Evolutionary conservation across 2,113 vertebrate species (phyloP).

Genomic region (Bujurquina vittata): DNA sequence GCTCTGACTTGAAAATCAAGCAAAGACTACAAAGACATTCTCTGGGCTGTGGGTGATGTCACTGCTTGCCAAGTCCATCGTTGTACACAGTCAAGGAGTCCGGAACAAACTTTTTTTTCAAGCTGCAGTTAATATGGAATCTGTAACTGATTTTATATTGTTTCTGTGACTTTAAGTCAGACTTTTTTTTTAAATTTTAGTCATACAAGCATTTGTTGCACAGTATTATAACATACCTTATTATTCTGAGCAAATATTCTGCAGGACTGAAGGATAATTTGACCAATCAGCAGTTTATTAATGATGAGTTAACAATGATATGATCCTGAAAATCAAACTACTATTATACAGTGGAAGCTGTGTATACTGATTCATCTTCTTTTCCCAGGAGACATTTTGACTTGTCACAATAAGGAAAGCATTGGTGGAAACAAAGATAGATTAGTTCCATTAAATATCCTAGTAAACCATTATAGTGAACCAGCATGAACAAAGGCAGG

Average conservation of each 20-base stretch:
- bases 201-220: neutral
- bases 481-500: neutral
- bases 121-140: too few relatives aligned
- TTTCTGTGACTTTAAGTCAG: neutral
- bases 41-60: neutral
- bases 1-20: neutral
- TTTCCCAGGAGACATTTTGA: neutral
- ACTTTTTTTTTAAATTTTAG: neutral
- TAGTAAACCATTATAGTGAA: neutral
- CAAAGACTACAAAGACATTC: neutral
- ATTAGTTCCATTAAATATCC: neutral
- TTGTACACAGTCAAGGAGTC: neutral
- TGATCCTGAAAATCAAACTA: neutral
- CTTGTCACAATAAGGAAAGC: constrained; percentile 2
- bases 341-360: neutral
- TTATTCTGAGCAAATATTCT: neutral
- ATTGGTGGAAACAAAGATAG: constrained; percentile 4
- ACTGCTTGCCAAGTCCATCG: too few relatives aligned
- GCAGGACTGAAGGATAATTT: neutral
- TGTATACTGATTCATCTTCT: neutral
- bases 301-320: fast-evolving
- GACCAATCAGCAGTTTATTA: fast-evolving
- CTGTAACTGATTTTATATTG: neutral
- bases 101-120: neutral
- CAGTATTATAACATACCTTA: neutral